Evolutionary conservation across 2,797 vertebrate genomes (phyloP), one percentile per base, ranked within the genome.

Genomic region (Bradypodion pumilum): DNA sequence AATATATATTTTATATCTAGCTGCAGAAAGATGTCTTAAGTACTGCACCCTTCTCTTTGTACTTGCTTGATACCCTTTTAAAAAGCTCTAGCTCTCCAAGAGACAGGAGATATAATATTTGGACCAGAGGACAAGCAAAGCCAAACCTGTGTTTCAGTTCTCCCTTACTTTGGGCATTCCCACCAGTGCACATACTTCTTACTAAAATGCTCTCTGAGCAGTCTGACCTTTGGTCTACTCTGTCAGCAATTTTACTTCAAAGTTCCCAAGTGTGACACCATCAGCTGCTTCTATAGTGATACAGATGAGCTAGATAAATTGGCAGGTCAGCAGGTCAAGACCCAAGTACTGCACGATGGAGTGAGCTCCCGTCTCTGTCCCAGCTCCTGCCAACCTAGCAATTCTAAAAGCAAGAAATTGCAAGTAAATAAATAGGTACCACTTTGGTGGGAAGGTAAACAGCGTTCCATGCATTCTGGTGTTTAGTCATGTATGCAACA

Each of bases 31-130:
- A 2, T 52, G 32, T 44, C n/a, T 49, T 44, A 78, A 78, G 3
- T 7, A 0, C 9, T 0, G 0, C 0, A 37, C 6, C 44, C 74
- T n/a, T 75, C 69, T 62, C 16, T 16, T 78, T 27, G 0, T 12
- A 63, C 79, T 29, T 78, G 1, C 73, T 35, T 0, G 0, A 15
- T 29, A 0, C 0, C 29, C 80, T 77, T n/a, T 37, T 23, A 42
- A 70, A 69, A 70, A 72, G 35, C 15, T 69, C 46, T 49, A 78
- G 12, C 35, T 29, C 60, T 74, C 25, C 27, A 7, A 59, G 42
- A 2, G 59, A 75, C 5, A 40, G 63, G 21, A 49, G 37, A 32
- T 25, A 7, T 40, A 29, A 21, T 29, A 5, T 68, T 4, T 73
- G 66, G 49, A 3, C 60, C 19, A 74, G 74, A 68, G 10, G 7